These are phyloP conservation scores for Listronotus bonariensis DNA, from an alignment of 1,140 invertebrate genomes.

Conservation along the genomic window DNA sequence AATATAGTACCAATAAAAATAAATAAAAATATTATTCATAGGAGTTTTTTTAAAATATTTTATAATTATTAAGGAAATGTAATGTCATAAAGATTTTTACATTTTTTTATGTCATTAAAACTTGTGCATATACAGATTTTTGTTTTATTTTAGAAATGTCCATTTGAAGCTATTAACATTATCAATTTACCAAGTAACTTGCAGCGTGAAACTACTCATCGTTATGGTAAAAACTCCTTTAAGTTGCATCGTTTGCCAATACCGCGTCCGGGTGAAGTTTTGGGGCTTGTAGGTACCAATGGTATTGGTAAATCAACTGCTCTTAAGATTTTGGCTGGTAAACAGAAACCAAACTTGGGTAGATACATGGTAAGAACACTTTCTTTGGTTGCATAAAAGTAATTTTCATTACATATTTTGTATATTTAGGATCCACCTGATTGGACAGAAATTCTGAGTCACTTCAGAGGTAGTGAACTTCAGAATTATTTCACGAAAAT, in stretches of 20 bases:
- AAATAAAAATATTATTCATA: too few relatives aligned
- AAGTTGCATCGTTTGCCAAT: constrained; percentile 97
- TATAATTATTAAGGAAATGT: too few relatives aligned
- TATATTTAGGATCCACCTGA: constrained; percentile 86
- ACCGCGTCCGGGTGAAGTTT: constrained; percentile 93
- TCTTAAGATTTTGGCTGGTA: constrained; percentile 97
- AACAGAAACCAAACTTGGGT: constrained; percentile 98
- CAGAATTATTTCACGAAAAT: constrained; percentile 99
- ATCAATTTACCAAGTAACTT: constrained; percentile 99
- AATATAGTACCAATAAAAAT: too few relatives aligned
- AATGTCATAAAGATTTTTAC: too few relatives aligned
- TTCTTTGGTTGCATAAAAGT: constrained; percentile 1
- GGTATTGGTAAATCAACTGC: constrained; percentile 99
- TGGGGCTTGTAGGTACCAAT: constrained; percentile 98
- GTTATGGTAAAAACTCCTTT: constrained; percentile 99
- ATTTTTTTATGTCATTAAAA: too few relatives aligned
- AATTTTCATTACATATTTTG: constrained; percentile 29
- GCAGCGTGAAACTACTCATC: constrained; percentile 97
- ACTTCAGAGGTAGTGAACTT: constrained; percentile 97
- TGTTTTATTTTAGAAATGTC: constrained; percentile 87
- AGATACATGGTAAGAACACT: constrained; percentile 75
- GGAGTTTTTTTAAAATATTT: too few relatives aligned
- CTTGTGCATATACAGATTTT: too few relatives aligned
- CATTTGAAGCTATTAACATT: constrained; percentile 98
- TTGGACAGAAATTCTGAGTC: constrained; percentile 97